Conservation (phyloP, 2,113 vertebrate species). For the Colaptes auratus region DNA sequence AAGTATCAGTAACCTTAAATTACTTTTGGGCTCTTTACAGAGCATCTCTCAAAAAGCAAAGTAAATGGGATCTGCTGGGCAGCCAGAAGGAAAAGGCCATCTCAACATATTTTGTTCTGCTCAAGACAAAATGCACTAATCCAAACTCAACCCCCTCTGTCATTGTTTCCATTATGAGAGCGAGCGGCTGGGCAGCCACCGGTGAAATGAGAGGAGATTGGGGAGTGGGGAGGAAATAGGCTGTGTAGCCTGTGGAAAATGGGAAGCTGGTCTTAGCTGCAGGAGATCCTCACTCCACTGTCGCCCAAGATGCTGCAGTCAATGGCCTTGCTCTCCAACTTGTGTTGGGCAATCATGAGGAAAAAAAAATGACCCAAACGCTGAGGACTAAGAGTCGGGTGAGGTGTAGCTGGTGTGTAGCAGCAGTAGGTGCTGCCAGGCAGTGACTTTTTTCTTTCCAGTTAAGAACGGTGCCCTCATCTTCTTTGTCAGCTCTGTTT, state of each 20-base stretch:
- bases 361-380: background rate
- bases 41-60: constrained; percentile 16
- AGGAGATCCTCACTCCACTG: fast-evolving
- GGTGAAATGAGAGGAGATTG: background rate
- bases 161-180: background rate
- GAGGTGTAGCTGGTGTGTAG: background rate
- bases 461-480: background rate
- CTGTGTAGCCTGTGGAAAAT: background rate
- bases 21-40: background rate
- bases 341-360: fast-evolving
- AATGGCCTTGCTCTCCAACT: background rate
- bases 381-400: background rate
- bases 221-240: background rate
- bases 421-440: background rate
- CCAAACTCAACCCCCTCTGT: background rate
- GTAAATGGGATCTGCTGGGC: constrained; percentile 1
- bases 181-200: background rate
- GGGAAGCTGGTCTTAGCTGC: background rate
- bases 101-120: background rate
- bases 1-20: constrained; percentile 14
- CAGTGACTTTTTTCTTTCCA: background rate
- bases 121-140: background rate
- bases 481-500: background rate
- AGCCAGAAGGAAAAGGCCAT: background rate
- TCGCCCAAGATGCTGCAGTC: background rate